phyloP scores from a whole-genome alignment of 92 coral and sea anemone species.

The Zoanthus gigantus region DNA sequence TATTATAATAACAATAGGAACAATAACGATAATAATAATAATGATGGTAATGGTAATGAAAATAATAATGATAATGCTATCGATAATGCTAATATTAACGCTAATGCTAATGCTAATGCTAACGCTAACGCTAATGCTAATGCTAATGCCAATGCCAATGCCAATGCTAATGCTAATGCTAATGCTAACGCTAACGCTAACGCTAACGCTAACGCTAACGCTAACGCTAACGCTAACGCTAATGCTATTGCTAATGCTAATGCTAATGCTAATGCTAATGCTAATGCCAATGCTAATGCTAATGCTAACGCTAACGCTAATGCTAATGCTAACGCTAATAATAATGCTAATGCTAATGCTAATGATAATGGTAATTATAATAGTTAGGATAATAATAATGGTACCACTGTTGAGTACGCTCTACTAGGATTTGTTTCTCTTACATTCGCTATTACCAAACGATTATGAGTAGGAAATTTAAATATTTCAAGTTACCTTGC shows the following conservation, averaged over 20 bases:
- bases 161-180: not conserved
- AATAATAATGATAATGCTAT: too few species aligned
- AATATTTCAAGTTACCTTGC: slow-evolving; percentile 17
- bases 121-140: too few species aligned
- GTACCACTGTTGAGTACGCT: not conserved
- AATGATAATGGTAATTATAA: not conserved
- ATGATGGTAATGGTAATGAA: not conserved
- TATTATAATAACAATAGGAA: too few species aligned
- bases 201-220: not conserved
- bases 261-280: too few species aligned
- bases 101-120: too few species aligned
- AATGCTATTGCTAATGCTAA: too few species aligned
- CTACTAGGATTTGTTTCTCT: not conserved
- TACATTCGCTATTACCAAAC: not conserved
- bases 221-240: not conserved
- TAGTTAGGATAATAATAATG: not conserved
- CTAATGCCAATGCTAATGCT: too few species aligned
- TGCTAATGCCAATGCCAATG: not conserved
- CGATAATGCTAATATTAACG: too few species aligned
- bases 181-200: not conserved
- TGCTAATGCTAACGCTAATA: too few species aligned
- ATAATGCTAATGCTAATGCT: not conserved
- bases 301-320: too few species aligned
- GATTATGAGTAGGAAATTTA: not conserved
- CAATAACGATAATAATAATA: too few species aligned